A percentile compares a stretch with the other conserved stretches of the same genome.
Conservation (phyloP, 2,113 vertebrate genomes). For the Protobothrops mucrosquamatus region DNA sequence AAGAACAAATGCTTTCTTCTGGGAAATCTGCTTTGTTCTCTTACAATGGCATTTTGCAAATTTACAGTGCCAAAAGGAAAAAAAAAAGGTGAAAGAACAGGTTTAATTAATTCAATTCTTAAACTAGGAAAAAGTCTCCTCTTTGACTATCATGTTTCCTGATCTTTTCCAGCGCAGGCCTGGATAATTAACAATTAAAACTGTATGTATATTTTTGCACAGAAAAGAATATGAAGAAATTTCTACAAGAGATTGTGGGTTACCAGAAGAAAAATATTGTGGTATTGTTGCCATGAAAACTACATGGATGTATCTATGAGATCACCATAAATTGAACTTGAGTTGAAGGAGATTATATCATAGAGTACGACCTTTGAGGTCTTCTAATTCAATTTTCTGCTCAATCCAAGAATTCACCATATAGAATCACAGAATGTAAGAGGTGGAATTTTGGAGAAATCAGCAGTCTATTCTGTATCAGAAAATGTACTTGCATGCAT, state of each 20-base stretch:
- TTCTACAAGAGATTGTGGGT: background rate
- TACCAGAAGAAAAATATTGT: background rate
- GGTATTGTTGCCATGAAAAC: background rate
- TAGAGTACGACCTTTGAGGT: background rate
- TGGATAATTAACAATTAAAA: background rate
- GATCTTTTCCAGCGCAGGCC: slow-evolving; percentile 45
- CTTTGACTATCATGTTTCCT: slow-evolving; percentile 46
- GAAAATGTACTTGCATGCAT: background rate
- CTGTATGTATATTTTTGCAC: background rate
- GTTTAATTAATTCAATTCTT: slow-evolving; percentile 43
- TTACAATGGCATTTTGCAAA: background rate
- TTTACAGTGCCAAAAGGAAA: background rate
- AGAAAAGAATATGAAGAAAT: slow-evolving; percentile 4
- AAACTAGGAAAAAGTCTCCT: slow-evolving; percentile 41
- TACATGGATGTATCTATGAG: background rate
- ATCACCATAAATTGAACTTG: background rate
- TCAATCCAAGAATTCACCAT: background rate
- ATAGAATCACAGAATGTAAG: background rate
- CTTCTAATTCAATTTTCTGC: background rate
- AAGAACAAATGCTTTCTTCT: background rate
- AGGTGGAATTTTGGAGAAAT: background rate
- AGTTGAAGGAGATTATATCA: background rate
- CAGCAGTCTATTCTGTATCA: background rate
- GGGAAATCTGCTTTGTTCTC: background rate
- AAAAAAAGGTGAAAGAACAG: slow-evolving; percentile 25